Evolutionary conservation across 2,797 vertebrate genomes (phyloP).

Genomic region (Sphenodon punctatus): DNA sequence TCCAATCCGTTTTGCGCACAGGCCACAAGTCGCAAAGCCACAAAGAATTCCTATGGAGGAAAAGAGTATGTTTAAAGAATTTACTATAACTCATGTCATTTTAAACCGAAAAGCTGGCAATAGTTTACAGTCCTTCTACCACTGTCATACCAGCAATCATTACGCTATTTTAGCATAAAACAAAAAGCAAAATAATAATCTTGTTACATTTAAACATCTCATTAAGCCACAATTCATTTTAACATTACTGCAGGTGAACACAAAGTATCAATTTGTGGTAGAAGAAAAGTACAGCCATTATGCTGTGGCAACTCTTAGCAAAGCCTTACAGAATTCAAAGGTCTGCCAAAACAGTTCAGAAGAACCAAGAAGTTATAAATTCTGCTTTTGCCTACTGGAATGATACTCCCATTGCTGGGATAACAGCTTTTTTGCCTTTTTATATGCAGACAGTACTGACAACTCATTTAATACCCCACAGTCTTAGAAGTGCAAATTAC

Average conservation of each 20-base stretch:
- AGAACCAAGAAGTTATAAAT: background rate
- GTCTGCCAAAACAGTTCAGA: background rate
- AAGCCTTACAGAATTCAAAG: background rate
- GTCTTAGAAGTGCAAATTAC: background rate
- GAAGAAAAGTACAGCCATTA: background rate
- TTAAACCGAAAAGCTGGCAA: background rate
- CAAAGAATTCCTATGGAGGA: slow-evolving; percentile 91
- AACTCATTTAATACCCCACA: background rate
- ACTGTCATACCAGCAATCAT: no score
- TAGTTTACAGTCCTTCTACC: background rate
- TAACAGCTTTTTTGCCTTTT: background rate
- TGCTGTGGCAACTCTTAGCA: background rate
- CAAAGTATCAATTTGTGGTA: background rate
- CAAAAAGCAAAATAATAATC: background rate
- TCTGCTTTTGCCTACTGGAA: background rate
- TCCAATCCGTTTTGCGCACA: slow-evolving; percentile 99
- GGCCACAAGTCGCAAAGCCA: slow-evolving; percentile 92
- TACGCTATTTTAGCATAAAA: background rate
- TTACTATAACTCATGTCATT: background rate
- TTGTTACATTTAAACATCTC: background rate
- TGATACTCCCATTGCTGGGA: background rate
- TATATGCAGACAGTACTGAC: background rate
- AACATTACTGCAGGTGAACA: background rate
- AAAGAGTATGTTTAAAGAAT: slow-evolving; percentile 16
- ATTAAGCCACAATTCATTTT: background rate